phyloP scores from a whole-genome alignment of 2,113 vertebrate species.

The Butorides virescens region DNA sequence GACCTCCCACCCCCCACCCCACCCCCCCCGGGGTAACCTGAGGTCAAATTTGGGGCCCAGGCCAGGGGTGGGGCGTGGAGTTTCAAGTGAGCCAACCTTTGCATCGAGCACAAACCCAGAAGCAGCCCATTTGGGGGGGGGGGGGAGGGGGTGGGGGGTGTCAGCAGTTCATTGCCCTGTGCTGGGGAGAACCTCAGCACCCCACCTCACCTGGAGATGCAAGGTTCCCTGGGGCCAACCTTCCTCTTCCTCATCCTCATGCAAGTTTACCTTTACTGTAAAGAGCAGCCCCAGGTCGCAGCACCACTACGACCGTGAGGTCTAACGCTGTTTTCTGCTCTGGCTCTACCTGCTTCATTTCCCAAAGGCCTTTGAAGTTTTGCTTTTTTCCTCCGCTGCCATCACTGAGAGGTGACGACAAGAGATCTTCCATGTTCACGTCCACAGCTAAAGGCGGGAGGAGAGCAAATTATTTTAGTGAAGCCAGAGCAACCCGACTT shows the following conservation, averaged over 20 bases:
- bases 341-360: too few species aligned
- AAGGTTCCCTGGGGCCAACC: too few species aligned
- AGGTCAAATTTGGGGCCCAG: too few species aligned
- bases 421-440: accelerated
- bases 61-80: too few species aligned
- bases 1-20: too few species aligned
- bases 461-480: not conserved
- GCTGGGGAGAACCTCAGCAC: not conserved
- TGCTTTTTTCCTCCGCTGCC: not conserved
- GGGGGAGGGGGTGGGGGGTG: too few species aligned
- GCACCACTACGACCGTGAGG: not conserved
- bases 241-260: not conserved
- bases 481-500: not conserved
- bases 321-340: not conserved
- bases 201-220: not conserved
- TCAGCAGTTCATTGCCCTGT: accelerated
- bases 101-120: not conserved
- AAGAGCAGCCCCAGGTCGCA: not conserved
- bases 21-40: too few species aligned
- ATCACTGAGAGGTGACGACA: not conserved
- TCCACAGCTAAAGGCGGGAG: not conserved
- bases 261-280: not conserved
- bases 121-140: too few species aligned
- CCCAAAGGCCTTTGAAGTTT: not conserved
- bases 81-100: too few species aligned